phyloP scores from a whole-genome alignment of 2,888 invertebrate genomes.

The Lepidocyrtinus sp. region DNA sequence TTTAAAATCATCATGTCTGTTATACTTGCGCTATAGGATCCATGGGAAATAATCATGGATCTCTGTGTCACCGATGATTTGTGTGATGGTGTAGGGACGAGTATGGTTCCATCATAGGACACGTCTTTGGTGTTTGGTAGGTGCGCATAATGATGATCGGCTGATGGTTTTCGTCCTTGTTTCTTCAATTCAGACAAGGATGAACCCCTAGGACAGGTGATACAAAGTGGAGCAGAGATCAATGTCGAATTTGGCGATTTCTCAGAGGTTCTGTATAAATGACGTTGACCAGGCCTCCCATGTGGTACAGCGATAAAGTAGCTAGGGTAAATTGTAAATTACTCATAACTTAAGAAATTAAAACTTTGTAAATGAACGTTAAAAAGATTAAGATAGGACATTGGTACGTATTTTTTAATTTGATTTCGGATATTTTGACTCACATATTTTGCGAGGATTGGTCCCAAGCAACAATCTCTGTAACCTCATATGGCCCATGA shows the following conservation, averaged over 20 bases:
- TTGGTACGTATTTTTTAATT: no score
- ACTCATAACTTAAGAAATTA: not conserved
- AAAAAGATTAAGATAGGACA: no score
- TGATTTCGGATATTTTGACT: constrained; percentile 73
- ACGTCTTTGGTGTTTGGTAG: constrained; percentile 29
- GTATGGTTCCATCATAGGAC: constrained; percentile 34
- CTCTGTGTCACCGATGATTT: constrained; percentile 4
- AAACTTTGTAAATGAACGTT: not conserved
- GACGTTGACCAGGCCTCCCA: constrained; percentile 84
- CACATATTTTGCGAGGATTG: constrained; percentile 80
- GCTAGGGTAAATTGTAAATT: constrained; percentile 74
- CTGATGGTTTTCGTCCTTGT: constrained; percentile 44
- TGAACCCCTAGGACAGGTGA: constrained; percentile 72
- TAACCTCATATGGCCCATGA: constrained; percentile 83
- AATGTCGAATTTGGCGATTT: constrained; percentile 73
- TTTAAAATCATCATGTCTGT: constrained; percentile 59
- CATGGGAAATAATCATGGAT: constrained; percentile 29
- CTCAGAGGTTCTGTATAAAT: constrained; percentile 82
- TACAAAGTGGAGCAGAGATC: constrained; percentile 71
- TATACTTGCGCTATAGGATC: constrained; percentile 39
- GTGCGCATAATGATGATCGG: constrained; percentile 44
- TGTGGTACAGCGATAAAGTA: constrained; percentile 88
- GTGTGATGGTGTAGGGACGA: constrained; percentile 2
- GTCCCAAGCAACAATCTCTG: constrained; percentile 84
- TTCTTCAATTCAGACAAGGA: constrained; percentile 52